Conservation (phyloP, 2,888 invertebrate species). For the Diaprepes abbreviatus region DNA sequence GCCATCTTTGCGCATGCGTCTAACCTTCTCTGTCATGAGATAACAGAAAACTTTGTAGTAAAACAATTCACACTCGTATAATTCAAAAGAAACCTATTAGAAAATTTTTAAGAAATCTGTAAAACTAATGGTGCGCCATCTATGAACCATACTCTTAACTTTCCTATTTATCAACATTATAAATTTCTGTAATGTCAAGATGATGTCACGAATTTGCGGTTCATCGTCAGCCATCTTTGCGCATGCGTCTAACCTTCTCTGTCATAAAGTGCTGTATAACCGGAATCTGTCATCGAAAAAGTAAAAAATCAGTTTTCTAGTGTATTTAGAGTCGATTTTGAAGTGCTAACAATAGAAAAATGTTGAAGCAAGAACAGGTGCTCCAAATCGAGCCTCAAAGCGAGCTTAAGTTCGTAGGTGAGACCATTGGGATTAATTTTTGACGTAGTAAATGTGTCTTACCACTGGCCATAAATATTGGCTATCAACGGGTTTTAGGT, state of each 20-base stretch:
- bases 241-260: slow-evolving; percentile 50
- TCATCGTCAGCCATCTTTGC: slow-evolving; percentile 36
- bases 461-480: slow-evolving; percentile 49
- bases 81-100: no score
- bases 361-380: slow-evolving; percentile 83
- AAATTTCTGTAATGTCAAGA: not conserved
- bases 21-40: slow-evolving; percentile 49
- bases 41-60: not conserved
- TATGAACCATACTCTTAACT: no score
- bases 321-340: slow-evolving; percentile 52
- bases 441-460: slow-evolving; percentile 22
- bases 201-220: slow-evolving; percentile 31
- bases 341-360: slow-evolving; percentile 61
- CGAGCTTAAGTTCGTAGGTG: slow-evolving; percentile 93
- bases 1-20: slow-evolving; percentile 43
- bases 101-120: no score
- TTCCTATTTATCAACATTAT: not conserved
- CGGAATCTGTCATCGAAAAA: slow-evolving; percentile 64
- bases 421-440: slow-evolving; percentile 61
- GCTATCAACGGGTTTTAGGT: slow-evolving; percentile 38
- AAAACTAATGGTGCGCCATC: no score
- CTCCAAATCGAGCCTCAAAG: slow-evolving; percentile 89
- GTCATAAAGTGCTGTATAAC: slow-evolving; percentile 62
- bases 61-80: no score
- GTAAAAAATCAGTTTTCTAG: slow-evolving; percentile 58